phyloP scores from a whole-genome alignment of 2,113 vertebrate species.

The Anarhynchus alexandrinus region DNA sequence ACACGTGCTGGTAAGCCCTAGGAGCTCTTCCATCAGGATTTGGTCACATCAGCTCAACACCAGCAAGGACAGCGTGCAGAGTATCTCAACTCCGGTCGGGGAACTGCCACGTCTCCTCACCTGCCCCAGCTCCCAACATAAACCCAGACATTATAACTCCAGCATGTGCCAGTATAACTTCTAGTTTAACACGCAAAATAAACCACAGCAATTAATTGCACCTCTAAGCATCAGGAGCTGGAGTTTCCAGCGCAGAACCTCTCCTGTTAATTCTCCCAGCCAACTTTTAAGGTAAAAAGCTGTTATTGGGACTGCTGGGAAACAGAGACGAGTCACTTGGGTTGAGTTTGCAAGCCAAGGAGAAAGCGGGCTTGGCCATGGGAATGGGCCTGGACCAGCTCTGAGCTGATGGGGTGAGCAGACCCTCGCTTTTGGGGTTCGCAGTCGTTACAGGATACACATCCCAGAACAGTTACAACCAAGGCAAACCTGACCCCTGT shows the following conservation, averaged over 20 bases:
- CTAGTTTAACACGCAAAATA: neutral
- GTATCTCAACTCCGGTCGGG: neutral
- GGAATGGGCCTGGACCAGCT: neutral
- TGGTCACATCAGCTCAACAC: neutral
- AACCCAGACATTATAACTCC: neutral
- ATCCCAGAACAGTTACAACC: neutral
- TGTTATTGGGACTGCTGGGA: neutral
- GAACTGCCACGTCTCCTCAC: rapidly evolving
- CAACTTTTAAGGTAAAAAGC: neutral
- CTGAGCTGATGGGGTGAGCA: neutral
- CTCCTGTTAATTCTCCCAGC: neutral
- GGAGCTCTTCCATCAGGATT: neutral
- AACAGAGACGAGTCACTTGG: neutral
- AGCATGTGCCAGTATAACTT: neutral
- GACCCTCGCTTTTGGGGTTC: neutral
- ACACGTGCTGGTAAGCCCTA: neutral
- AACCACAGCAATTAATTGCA: neutral
- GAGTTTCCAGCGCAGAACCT: neutral
- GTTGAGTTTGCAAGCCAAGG: neutral
- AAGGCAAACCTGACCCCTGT: neutral
- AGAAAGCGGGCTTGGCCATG: neutral
- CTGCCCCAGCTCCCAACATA: neutral
- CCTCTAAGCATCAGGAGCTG: neutral
- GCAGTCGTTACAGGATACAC: neutral
- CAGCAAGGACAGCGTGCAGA: neutral